These are phyloP conservation scores for Drosophila pegasa DNA, from an alignment of 2,888 invertebrate genomes.

Conservation along the genomic window DNA sequence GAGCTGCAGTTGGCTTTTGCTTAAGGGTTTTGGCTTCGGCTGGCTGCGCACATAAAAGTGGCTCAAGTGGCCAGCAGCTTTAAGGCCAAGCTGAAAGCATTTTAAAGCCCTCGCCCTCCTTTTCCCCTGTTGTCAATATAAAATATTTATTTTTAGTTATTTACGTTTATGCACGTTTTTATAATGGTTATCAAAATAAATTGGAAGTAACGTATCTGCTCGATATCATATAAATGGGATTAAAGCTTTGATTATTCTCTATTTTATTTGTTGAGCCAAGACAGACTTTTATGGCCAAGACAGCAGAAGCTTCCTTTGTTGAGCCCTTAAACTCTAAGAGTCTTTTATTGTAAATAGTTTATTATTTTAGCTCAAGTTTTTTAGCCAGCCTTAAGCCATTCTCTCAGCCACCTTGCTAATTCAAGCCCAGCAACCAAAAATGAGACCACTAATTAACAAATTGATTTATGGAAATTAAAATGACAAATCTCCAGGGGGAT, in stretches of 20 bases:
- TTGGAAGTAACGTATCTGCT: conserved; percentile 54
- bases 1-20: conserved; percentile 23
- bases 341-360: conserved; percentile 27
- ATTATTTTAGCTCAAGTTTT: conserved; percentile 4
- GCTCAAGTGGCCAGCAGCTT: conserved; percentile 71
- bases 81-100: conserved; percentile 58
- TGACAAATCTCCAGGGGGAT: conserved; percentile 66
- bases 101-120: conserved; percentile 57
- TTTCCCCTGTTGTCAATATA: conserved; percentile 40
- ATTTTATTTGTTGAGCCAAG: conserved; percentile 54
- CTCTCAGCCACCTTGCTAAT: conserved; percentile 47
- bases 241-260: conserved; percentile 64
- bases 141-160: conserved; percentile 64
- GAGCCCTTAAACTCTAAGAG: neutral
- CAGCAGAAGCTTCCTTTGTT: neutral
- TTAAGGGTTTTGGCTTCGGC: conserved; percentile 11
- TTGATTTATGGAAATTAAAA: conserved; percentile 83
- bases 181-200: conserved; percentile 72
- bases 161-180: conserved; percentile 63
- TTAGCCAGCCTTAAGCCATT: too few relatives aligned
- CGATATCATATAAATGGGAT: conserved; percentile 66
- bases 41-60: conserved; percentile 67
- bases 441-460: conserved; percentile 81
- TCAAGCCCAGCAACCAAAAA: conserved; percentile 63
- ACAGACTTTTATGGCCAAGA: conserved; percentile 24